Evolutionary conservation across 1,140 invertebrate species (phyloP).

Genomic region (Lordiphosa clarofinis): DNA sequence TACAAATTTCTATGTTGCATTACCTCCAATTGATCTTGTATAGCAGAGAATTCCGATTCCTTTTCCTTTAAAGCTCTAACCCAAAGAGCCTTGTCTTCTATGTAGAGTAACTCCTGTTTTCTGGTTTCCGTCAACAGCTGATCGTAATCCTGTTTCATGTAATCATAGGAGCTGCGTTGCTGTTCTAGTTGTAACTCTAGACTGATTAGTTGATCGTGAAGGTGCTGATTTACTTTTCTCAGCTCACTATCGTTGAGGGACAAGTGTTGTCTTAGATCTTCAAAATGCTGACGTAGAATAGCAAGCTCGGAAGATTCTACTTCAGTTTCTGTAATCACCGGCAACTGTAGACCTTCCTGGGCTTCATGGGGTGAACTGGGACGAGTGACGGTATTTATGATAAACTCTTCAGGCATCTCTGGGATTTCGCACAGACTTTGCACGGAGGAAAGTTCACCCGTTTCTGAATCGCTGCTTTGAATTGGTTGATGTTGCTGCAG

Average conservation of each 20-base stretch:
- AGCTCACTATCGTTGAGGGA: constrained; percentile 52
- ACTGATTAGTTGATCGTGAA: constrained; percentile 42
- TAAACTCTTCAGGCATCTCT: constrained; percentile 44
- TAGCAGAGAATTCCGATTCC: constrained; percentile 21
- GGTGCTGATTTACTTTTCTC: constrained; percentile 30
- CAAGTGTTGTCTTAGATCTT: constrained; percentile 64
- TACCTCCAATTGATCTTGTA: constrained; percentile 15
- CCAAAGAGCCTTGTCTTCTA: constrained; percentile 37
- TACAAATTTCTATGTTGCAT: constrained; percentile 24
- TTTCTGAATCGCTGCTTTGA: constrained; percentile 43
- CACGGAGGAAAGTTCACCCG: constrained; percentile 61
- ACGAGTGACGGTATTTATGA: constrained; percentile 53
- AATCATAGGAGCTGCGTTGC: constrained; percentile 50
- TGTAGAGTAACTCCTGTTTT: constrained; percentile 45
- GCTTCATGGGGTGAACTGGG: constrained; percentile 58
- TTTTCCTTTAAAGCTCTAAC: constrained; percentile 17
- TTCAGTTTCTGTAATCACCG: constrained; percentile 28
- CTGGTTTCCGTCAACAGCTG: constrained; percentile 35
- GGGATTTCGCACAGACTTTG: constrained; percentile 65
- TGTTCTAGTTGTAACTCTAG: constrained; percentile 49
- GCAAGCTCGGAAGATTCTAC: constrained; percentile 34
- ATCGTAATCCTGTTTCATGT: constrained; percentile 65
- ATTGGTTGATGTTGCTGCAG: constrained; percentile 23
- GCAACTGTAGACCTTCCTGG: constrained; percentile 35
- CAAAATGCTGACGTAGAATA: constrained; percentile 57